Percentiles rank a stretch among this genome's conserved stretches.
These are phyloP conservation scores for Hiodon tergisus DNA, from an alignment of 2,113 vertebrate genomes.

Conservation along the genomic window DNA sequence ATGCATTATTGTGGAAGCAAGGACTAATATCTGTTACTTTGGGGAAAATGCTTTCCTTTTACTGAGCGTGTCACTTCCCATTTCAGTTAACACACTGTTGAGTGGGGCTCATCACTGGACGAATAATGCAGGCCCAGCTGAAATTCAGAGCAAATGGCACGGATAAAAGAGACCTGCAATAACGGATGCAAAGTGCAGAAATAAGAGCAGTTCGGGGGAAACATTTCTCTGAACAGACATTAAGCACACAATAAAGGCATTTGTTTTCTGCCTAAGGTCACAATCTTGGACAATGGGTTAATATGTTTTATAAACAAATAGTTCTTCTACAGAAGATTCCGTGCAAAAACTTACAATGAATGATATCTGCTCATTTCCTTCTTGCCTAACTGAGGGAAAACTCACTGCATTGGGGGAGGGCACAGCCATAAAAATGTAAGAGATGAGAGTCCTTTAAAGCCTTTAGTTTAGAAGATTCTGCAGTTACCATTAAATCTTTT, in stretches of 20 bases:
- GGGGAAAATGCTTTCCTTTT: conserved; percentile 68
- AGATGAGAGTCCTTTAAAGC: conserved; percentile 28
- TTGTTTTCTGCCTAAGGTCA: conserved; percentile 28
- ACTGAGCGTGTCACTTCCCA: conserved; percentile 83
- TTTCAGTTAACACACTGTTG: conserved; percentile 73
- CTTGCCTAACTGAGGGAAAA: conserved; percentile 6
- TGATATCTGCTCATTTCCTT: conserved; percentile 2
- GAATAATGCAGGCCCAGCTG: conserved; percentile 53
- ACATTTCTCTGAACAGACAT: conserved; percentile 8
- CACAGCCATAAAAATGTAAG: conserved; percentile 5
- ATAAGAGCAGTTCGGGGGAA: not conserved
- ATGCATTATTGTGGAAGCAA: conserved; percentile 54
- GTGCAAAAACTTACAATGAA: conserved; percentile 15
- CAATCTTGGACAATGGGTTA: conserved; percentile 28
- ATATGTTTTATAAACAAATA: conserved; percentile 39
- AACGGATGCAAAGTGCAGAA: not conserved
- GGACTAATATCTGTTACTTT: conserved; percentile 64
- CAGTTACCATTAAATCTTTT: conserved; percentile 40
- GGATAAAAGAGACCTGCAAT: not conserved
- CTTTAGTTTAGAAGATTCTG: conserved; percentile 41
- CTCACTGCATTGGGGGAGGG: not conserved
- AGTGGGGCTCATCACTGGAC: conserved; percentile 60
- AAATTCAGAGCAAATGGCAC: conserved; percentile 38
- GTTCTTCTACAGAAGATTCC: conserved; percentile 29
- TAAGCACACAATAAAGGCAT: conserved; percentile 15